Evolutionary conservation across 2,113 vertebrate genomes (phyloP).

Genomic region (Indicator maculatus): DNA sequence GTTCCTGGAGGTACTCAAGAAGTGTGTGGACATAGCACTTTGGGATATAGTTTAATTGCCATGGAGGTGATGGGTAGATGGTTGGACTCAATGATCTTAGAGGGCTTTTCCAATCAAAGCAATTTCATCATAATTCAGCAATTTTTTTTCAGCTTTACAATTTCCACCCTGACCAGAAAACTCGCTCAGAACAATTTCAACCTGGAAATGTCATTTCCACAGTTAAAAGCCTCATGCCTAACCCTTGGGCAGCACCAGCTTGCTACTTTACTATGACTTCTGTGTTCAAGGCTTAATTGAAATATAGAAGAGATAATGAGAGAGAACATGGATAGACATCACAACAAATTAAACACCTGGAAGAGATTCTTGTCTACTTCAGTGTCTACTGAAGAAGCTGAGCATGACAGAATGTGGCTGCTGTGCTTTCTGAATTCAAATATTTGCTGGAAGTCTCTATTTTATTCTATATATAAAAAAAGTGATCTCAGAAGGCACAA

Average conservation of each 20-base stretch:
- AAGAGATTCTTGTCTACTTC: conserved; percentile 10
- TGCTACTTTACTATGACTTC: background rate
- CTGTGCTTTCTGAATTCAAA: background rate
- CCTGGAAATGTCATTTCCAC: background rate
- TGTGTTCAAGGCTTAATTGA: background rate
- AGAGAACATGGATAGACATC: background rate
- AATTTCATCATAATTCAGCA: background rate
- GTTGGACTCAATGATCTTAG: too few species aligned
- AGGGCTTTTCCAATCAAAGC: too few species aligned
- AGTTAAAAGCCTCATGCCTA: background rate
- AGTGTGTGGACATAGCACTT: too few species aligned
- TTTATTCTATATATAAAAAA: background rate
- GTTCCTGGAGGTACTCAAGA: too few species aligned
- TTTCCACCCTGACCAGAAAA: background rate
- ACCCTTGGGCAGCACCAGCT: background rate
- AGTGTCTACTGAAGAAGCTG: background rate
- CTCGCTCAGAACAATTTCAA: background rate
- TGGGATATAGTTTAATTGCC: too few species aligned
- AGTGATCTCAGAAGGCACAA: background rate
- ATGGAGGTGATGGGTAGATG: too few species aligned
- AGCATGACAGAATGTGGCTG: background rate
- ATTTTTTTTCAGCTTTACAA: background rate
- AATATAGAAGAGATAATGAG: conserved; percentile 23
- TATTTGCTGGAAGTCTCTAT: background rate
- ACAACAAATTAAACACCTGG: conserved; percentile 29